These are phyloP conservation scores for Clinocottus analis DNA, from an alignment of 2,113 vertebrate genomes.

Conservation along the genomic window DNA sequence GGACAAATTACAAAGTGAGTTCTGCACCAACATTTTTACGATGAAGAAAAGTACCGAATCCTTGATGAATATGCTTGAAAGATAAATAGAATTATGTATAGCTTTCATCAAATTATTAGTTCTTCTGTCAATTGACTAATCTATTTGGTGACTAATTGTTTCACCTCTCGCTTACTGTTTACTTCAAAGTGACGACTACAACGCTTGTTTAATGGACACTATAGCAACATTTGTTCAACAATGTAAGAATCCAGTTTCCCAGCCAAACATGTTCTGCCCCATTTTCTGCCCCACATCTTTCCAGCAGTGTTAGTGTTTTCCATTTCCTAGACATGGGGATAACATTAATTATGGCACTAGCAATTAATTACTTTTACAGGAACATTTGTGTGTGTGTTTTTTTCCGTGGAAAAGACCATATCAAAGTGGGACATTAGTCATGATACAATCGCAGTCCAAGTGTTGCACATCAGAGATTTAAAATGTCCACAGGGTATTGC, in stretches of 20 bases:
- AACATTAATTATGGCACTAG: constrained; percentile 44
- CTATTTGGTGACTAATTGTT: neutral
- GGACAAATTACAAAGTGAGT: neutral
- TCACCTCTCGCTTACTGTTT: neutral
- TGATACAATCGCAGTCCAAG: constrained; percentile 64
- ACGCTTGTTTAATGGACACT: neutral
- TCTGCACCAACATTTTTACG: neutral
- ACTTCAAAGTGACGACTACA: neutral
- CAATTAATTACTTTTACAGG: constrained; percentile 48
- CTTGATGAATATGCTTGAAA: neutral
- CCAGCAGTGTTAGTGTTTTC: constrained; percentile 7
- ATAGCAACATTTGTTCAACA: neutral
- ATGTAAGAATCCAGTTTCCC: neutral
- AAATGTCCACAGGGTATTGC: constrained; percentile 75
- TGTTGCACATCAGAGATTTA: constrained; percentile 70
- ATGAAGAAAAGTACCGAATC: neutral
- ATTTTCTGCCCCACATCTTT: constrained; percentile 8
- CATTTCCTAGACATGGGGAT: constrained; percentile 18
- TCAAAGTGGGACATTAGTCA: constrained; percentile 69
- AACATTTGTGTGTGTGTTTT: constrained; percentile 48
- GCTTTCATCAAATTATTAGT: neutral
- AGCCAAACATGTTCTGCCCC: neutral
- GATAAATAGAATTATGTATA: neutral
- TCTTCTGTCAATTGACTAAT: neutral
- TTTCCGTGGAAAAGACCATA: constrained; percentile 49